Evolutionary conservation across 1,140 invertebrate genomes (phyloP), one percentile per base, ranked within the genome.

Genomic region (Papilio xuthus): DNA sequence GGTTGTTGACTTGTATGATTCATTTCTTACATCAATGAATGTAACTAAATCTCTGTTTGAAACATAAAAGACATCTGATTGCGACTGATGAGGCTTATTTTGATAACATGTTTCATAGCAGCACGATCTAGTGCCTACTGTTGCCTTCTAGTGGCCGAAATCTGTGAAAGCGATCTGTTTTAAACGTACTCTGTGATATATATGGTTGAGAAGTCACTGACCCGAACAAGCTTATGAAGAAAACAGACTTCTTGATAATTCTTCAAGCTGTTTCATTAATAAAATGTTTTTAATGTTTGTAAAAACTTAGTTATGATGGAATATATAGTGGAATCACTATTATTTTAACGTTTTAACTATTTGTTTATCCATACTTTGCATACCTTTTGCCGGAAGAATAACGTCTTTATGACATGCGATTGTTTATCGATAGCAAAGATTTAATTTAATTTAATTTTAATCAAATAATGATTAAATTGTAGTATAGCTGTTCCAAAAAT

Each of bases 1-100:
- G 88, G 87, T 88, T 85, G 84, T 79, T 88, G 88, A 89, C 83
- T 86, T 80, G 75, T n/a, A 79, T 88, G 87, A 88, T 85, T 90
- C 85, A 90, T 78, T 86, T 81, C 76, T 83, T 77, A 82, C 77
- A 81, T 84, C 77, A 60, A 76, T 60, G 70, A 78, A 69, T 80
- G 79, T 79, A 73, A 82, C 23, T 60, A 44, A 32, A 15, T 20
- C 79, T 67, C 42, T 50, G 41, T 69, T 69, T 41, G 69, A 44
- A 84, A 78, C 80, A 67, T 60, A 76, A 63, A 81, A 79, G 44
- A 73, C 44, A 42, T 78, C 69, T 78, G 63, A 81, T 82, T 78
- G 69, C 71, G 67, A 20, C 37, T 79, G 76, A 84, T 81, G 80
- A 82, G 84, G 83, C 79, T 83, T 80, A 81, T 85, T 79, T 79